Evolutionary conservation across 2,888 invertebrate genomes (phyloP).

Genomic region (Temnothorax ravouxi): DNA sequence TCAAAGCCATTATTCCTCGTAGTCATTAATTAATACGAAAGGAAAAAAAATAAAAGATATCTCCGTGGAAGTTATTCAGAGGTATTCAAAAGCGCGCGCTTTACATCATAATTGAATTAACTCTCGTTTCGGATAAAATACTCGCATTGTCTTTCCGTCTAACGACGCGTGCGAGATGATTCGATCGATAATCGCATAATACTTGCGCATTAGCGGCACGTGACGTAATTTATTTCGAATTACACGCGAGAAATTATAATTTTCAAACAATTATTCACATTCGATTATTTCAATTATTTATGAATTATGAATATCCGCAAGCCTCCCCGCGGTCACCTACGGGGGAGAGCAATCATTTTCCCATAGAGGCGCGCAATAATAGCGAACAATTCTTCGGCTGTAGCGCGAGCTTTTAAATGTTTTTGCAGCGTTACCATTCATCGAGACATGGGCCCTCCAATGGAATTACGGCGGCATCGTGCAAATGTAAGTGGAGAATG

Average conservation of each 20-base stretch:
- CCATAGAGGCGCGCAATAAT: constrained; percentile 32
- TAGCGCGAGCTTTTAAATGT: constrained; percentile 47
- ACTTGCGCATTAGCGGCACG: not conserved
- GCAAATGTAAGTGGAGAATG: constrained; percentile 63
- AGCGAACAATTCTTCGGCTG: constrained; percentile 48
- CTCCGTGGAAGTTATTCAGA: not conserved
- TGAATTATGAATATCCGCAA: constrained; percentile 20
- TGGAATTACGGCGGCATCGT: constrained; percentile 43
- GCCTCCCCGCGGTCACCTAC: constrained; percentile 1
- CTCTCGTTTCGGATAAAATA: constrained; percentile 6
- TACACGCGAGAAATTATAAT: constrained; percentile 25
- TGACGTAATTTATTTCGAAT: constrained; percentile 10
- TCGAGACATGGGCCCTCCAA: constrained; percentile 31
- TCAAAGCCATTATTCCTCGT: constrained; percentile 20
- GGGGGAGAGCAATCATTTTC: constrained; percentile 23
- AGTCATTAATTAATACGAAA: constrained; percentile 32
- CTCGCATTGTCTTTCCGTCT: constrained; percentile 3
- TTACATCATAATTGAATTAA: constrained; percentile 13
- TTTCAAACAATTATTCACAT: constrained; percentile 15
- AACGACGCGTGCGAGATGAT: not conserved
- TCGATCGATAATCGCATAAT: constrained; percentile 26
- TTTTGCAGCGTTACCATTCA: constrained; percentile 48
- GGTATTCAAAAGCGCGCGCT: constrained; percentile 15
- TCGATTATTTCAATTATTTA: constrained; percentile 51
- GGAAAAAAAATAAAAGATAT: not conserved